Conservation (phyloP, 1,140 invertebrate genomes). For the Rhopalosiphum maidis region DNA sequence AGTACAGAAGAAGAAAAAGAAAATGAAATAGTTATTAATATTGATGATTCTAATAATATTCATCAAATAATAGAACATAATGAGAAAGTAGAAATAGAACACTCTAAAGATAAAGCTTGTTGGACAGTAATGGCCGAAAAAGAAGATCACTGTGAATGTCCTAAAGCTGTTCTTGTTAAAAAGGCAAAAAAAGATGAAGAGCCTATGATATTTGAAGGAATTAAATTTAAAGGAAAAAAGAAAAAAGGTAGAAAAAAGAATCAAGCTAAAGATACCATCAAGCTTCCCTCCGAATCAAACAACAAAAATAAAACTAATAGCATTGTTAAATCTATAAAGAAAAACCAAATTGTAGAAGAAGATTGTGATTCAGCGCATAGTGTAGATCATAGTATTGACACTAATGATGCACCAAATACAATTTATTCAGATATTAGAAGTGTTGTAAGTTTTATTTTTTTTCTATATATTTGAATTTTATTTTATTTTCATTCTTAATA, state of each 20-base stretch:
- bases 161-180: background rate
- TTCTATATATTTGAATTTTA: background rate
- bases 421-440: constrained; percentile 52
- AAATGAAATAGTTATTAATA: background rate
- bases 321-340: background rate
- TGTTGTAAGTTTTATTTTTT: background rate
- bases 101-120: background rate
- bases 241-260: constrained; percentile 66
- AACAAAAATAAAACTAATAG: background rate
- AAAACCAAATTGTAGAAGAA: constrained; percentile 34
- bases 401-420: constrained; percentile 47
- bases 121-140: constrained; percentile 28
- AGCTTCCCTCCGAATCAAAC: background rate
- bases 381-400: constrained; percentile 47
- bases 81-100: background rate
- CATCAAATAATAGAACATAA: background rate
- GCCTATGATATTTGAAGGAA: constrained; percentile 52
- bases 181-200: constrained; percentile 44
- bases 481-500: background rate
- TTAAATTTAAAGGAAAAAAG: constrained; percentile 52
- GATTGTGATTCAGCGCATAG: constrained; percentile 53
- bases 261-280: background rate
- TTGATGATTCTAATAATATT: background rate
- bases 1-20: background rate
- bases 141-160: constrained; percentile 52